These are phyloP conservation scores for Achatina immaculata DNA, from an alignment of 1,140 invertebrate genomes.

Conservation along the genomic window DNA sequence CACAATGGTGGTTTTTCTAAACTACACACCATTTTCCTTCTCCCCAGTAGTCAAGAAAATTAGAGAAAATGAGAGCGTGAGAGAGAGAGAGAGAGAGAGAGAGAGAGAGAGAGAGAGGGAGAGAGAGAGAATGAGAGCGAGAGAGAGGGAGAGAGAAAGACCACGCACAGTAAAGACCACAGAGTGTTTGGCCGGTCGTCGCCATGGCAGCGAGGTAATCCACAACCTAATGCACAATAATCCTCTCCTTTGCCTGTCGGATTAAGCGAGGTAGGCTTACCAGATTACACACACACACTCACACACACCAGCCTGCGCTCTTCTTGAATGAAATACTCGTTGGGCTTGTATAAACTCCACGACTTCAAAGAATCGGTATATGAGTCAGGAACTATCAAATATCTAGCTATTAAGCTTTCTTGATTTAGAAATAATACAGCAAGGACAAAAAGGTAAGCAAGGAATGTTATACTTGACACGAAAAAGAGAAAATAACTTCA, in stretches of 20 bases:
- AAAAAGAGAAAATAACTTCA: too few species aligned
- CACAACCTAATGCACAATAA: slow-evolving; percentile 3
- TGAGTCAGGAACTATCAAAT: not conserved
- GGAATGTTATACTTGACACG: too few species aligned
- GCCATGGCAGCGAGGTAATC: slow-evolving; percentile 25
- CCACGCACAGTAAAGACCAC: not conserved
- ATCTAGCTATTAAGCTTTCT: too few species aligned
- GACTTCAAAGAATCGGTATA: not conserved
- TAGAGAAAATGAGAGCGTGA: not conserved
- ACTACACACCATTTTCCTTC: too few species aligned
- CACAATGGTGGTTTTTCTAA: too few species aligned
- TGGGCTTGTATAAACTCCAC: not conserved
- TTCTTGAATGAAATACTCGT: not conserved
- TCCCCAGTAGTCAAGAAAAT: too few species aligned
- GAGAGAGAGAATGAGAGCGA: not conserved
- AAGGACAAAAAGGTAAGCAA: too few species aligned
- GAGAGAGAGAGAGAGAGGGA: not conserved
- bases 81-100: not conserved
- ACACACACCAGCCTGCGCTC: not conserved
- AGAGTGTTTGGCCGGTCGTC: not conserved
- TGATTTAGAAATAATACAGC: too few species aligned
- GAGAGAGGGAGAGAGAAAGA: not conserved
- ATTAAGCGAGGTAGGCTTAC: not conserved
- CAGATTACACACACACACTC: not conserved
- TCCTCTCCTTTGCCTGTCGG: slow-evolving; percentile 20